Base-by-base conservation (phyloP, 2,888 invertebrate genomes). In the Protonemura montana region DNA sequence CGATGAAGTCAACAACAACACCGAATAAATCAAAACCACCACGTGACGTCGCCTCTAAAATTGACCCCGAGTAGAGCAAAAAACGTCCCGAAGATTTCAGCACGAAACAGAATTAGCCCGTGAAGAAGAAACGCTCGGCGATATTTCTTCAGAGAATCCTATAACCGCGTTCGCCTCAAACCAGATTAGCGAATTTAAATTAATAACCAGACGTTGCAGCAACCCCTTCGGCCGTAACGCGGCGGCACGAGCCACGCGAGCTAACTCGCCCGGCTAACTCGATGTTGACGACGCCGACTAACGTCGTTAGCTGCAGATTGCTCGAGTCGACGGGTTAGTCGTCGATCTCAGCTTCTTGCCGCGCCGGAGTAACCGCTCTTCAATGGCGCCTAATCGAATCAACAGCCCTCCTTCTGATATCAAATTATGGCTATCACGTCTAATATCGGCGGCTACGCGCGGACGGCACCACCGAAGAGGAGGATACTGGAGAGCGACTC, bases 351-450 rank as follows among this genome's bases (percentile, higher is more conserved):
- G 76, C 30, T 76, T 84, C 78, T 41, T 59, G 76, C 30, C 35
- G 41, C 78, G 59, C 80, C 85, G 27, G 41, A 78, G 85, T 84
- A 76, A 85, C 83, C 83, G 78, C 25, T 86, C 85, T 83, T 85
- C 85, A 87, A 87, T 81, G 82, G 28, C 82, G 82, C 76, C 89
- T 91, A 92, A 92, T 92, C 90, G 90, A 90, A 92, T 92, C 90
- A 91, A 89, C 88, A 89, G 89, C 90, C 87, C 42, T 78, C 82
- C 41, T 25, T 59, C 82, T 89, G 90, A 91, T 92, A 92, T 92
- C 91, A 91, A 91, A 92, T 92, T 92, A 92, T 91, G 90, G 90
- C 91, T 91, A 92, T 91, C 91, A 91, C 91, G 88, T 88, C 89
- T 90, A 91, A 91, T 91, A 91, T 91, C 90, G 90, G 90, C 90